phyloP scores from a whole-genome alignment of 2,888 invertebrate species.

The Deilephila porcellus region DNA sequence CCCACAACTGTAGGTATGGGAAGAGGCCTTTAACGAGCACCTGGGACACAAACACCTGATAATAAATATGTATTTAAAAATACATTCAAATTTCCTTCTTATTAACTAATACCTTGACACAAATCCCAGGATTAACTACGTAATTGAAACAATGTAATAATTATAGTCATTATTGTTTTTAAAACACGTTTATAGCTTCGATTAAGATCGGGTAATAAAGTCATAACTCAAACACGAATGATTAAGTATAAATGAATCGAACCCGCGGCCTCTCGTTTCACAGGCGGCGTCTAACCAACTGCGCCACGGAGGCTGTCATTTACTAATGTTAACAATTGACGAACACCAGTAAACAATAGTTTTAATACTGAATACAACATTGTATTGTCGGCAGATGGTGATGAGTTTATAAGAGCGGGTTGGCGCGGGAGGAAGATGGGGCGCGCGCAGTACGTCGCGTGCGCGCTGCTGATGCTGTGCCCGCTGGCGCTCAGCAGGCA shows the following conservation, averaged over 20 bases:
- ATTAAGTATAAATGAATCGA: background rate
- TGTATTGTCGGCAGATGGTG: constrained; percentile 68
- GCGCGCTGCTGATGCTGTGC: constrained; percentile 71
- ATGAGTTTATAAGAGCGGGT: constrained; percentile 75
- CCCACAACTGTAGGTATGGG: too few species aligned
- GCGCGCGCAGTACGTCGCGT: constrained; percentile 65
- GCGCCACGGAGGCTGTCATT: background rate
- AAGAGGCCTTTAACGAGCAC: background rate
- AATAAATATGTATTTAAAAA: background rate
- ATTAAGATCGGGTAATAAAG: constrained; percentile 10
- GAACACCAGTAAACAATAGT: constrained; percentile 8
- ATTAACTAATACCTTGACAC: background rate
- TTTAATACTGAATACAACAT: constrained; percentile 32
- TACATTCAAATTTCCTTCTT: background rate
- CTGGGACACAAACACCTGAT: background rate
- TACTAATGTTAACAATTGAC: background rate
- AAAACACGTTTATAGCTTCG: constrained; percentile 5
- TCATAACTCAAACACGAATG: constrained; percentile 11
- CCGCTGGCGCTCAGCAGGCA: constrained; percentile 75
- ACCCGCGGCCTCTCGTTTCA: too few species aligned
- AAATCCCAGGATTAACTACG: background rate
- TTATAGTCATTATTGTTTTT: constrained; percentile 37
- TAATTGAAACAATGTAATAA: constrained; percentile 37
- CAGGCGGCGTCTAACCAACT: too few species aligned
- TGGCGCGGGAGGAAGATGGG: constrained; percentile 59